Conservation (phyloP, 2,797 vertebrate genomes). For the Propithecus deckenii region DNA sequence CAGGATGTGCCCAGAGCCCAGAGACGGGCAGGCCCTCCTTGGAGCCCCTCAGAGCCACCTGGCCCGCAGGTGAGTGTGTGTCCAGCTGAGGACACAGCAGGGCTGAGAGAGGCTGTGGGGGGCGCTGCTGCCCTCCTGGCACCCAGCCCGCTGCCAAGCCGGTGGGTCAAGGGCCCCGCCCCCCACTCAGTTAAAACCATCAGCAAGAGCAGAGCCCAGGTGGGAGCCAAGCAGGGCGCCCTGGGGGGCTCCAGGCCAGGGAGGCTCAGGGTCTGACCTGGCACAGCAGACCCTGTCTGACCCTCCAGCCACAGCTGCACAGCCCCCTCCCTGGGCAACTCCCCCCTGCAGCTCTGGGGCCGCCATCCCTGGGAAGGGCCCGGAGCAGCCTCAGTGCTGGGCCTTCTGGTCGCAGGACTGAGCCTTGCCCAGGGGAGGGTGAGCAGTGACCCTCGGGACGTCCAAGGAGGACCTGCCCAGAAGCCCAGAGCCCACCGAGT, state of each 20-base stretch:
- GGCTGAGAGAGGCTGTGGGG: not conserved
- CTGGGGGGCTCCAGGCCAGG: not conserved
- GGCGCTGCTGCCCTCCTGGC: not conserved
- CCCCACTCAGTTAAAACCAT: not conserved
- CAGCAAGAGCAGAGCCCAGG: not conserved
- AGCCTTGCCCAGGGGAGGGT: not conserved
- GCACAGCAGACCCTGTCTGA: not conserved
- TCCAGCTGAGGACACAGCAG: not conserved
- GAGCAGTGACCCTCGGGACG: not conserved
- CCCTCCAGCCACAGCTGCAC: too few species aligned
- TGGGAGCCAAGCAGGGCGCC: not conserved
- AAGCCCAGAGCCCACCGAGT: not conserved
- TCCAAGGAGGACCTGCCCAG: not conserved
- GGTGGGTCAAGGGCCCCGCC: not conserved
- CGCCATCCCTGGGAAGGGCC: too few species aligned
- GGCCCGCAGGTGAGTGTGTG: rapidly evolving
- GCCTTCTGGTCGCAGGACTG: not conserved
- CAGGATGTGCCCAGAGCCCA: not conserved
- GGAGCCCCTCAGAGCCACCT: not conserved
- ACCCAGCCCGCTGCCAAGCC: not conserved
- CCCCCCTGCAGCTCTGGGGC: not conserved
- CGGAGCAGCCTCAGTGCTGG: not conserved
- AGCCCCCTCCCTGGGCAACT: not conserved
- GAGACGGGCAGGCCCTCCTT: not conserved
- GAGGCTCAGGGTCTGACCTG: not conserved